Evolutionary conservation across 2,113 vertebrate genomes (phyloP).

Genomic region (Melospiza melodia): DNA sequence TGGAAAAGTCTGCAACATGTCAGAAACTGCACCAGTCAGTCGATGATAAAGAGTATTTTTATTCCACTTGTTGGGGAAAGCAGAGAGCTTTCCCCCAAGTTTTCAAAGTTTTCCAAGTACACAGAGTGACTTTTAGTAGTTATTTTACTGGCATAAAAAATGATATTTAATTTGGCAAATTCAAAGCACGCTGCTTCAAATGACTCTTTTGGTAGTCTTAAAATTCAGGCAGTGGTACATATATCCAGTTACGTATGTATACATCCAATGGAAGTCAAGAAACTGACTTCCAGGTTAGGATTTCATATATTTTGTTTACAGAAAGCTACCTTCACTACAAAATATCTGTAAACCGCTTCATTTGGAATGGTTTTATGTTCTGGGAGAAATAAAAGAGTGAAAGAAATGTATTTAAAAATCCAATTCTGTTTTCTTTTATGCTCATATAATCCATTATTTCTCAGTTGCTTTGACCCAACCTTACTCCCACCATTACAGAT

Average conservation of each 20-base stretch:
- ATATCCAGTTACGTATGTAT: not conserved
- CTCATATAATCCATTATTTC: not conserved
- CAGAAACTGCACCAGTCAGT: not conserved
- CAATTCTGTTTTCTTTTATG: not conserved
- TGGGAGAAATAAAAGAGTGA: not conserved
- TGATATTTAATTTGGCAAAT: not conserved
- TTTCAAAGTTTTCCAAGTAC: not conserved
- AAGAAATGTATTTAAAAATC: not conserved
- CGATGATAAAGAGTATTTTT: not conserved
- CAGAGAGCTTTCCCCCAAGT: not conserved
- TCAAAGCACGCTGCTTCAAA: not conserved
- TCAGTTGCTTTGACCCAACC: not conserved
- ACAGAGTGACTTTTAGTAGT: not conserved
- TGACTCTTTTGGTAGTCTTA: not conserved
- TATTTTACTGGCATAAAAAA: not conserved
- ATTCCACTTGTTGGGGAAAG: not conserved
- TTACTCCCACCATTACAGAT: not conserved
- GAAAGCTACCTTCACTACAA: not conserved
- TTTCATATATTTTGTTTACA: not conserved
- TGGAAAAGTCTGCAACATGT: constrained; percentile 27
- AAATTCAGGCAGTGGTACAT: not conserved
- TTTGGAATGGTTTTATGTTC: not conserved
- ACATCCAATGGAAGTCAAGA: not conserved
- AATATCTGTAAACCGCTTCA: not conserved
- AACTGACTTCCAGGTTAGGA: not conserved